These are phyloP conservation scores for Melieria picta DNA, from an alignment of 2,888 invertebrate species.

Conservation along the genomic window DNA sequence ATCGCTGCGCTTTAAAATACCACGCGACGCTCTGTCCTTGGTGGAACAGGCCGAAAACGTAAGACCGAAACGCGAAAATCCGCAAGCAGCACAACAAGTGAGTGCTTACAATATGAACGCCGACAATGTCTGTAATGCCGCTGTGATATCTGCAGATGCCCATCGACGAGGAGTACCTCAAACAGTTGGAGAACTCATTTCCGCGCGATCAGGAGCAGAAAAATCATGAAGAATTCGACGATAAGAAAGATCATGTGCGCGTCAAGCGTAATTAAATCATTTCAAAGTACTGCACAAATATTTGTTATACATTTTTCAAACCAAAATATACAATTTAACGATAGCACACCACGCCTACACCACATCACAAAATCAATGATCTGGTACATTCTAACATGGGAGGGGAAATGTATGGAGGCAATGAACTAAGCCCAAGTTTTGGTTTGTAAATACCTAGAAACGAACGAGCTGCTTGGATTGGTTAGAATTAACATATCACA, in stretches of 20 bases:
- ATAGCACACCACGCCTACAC: too few relatives aligned
- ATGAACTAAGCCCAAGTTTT: too few relatives aligned
- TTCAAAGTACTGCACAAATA: too few relatives aligned
- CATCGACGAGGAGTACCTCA: constrained; percentile 55
- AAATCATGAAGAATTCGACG: constrained; percentile 43
- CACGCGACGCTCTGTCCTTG: constrained; percentile 5
- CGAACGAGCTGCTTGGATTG: too few relatives aligned
- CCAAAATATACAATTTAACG: too few relatives aligned
- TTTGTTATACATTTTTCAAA: too few relatives aligned
- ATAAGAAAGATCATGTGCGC: constrained; percentile 52
- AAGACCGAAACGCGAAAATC: constrained; percentile 45
- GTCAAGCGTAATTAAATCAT: constrained; percentile 54
- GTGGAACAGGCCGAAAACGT: constrained; percentile 28
- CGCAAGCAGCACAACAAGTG: constrained; percentile 27
- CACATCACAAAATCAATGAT: too few relatives aligned
- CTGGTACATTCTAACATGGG: too few relatives aligned
- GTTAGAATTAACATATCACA: too few relatives aligned
- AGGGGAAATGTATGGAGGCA: too few relatives aligned
- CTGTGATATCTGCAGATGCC: constrained; percentile 40
- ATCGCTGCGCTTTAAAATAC: constrained; percentile 14
- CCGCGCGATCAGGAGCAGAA: constrained; percentile 52
- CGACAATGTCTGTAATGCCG: background rate
- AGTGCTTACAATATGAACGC: background rate
- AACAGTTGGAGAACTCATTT: constrained; percentile 61
- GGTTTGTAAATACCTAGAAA: too few relatives aligned